Evolutionary conservation across 1,140 invertebrate genomes (phyloP), one percentile per base, ranked within the genome.

Genomic region (Aplysia californica): DNA sequence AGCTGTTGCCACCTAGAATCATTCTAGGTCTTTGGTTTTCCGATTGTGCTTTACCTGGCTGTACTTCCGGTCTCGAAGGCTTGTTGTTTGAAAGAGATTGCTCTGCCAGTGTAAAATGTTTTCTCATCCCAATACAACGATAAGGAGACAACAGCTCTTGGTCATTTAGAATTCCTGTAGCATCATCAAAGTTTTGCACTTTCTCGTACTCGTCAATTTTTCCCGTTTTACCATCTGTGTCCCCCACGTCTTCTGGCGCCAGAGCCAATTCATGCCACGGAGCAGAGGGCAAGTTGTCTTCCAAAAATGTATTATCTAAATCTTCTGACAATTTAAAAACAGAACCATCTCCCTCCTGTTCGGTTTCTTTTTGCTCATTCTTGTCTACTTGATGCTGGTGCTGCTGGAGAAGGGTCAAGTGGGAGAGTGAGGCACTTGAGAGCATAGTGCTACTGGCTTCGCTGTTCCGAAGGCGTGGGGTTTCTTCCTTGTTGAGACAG

Each of bases 1-100:
- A 31, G 23, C 59, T 75, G 39, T 66, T 75, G 21, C 59, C 72
- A 21, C 72, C 72, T 1, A 75, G 72, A 55, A 75, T 75, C 41
- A 75, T 41, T 3, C 72, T 58, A 18, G 72, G 72, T 44, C 39
- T 69, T 5, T 23, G 64, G 10, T 26, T 20, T 10, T 29, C 35
- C 33, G 44, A 10, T n/a, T 50, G 44, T n/a, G n/a, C n/a, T n/a
- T n/a, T n/a, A n/a, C n/a, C n/a, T n/a, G n/a, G n/a, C n/a, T n/a
- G n/a, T n/a, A n/a, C n/a, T n/a, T n/a, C n/a, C n/a, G n/a, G n/a
- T 50, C 44, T 50, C 10, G 44, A 50, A 50, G 10, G n/a, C n/a
- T 50, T 50, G 44, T 50, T n/a, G 10, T 50, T 50, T 15, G 10
- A 15, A 10, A 15, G 44, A n/a, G n/a, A 10, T n/a, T 50, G 44